Evolutionary conservation across 2,113 vertebrate genomes (phyloP), one percentile per base, ranked within the genome.

Genomic region (Serinus canaria): DNA sequence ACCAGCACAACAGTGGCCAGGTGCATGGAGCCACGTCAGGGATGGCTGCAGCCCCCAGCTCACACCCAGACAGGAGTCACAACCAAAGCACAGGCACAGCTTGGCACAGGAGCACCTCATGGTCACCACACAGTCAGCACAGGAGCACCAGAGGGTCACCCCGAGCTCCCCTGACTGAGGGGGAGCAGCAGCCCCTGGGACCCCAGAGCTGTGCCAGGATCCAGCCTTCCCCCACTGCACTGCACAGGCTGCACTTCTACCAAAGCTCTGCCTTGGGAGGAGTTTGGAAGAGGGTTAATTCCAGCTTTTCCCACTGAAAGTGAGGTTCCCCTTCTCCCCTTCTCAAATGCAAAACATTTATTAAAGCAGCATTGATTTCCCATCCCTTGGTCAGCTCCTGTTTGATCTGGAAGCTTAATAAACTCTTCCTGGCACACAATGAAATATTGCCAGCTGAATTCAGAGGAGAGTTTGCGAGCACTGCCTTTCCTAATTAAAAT

Each of bases 351-450:
- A 79, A 49, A 60, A 31, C 68, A 90, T 92, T 95, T 96, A 97
- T 96, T 95, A 68, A 78, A 97, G 95, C 75, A 90, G 53, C 43
- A 41, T 53, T 93, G 90, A 96, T 91, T 89, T 96, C 92, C 94
- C 68, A 70, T 83, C 82, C 67, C 72, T 43, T 1, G 1, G 4
- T 69, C 85, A 46, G 78, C 35, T 73, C 72, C 84, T 56, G 35
- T 95, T 97, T 97, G 95, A 87, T 91, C 56, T 37, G 63, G 92
- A 76, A 86, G 67, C 93, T 92, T 93, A 93, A 97, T 83, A 94
- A 97, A 96, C 97, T 94, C 85, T 94, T 97, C 89, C 78, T 97
- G 94, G 91, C 95, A 86, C 55, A 79, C 95, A 97, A 35, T 74
- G 95, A 96, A 97, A 94, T 90, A 94, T 62, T 89, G 93, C 46